Conservation (phyloP, 35 echinoderm and acorn worm genomes). For the Heliocidaris erythrogramma region DNA sequence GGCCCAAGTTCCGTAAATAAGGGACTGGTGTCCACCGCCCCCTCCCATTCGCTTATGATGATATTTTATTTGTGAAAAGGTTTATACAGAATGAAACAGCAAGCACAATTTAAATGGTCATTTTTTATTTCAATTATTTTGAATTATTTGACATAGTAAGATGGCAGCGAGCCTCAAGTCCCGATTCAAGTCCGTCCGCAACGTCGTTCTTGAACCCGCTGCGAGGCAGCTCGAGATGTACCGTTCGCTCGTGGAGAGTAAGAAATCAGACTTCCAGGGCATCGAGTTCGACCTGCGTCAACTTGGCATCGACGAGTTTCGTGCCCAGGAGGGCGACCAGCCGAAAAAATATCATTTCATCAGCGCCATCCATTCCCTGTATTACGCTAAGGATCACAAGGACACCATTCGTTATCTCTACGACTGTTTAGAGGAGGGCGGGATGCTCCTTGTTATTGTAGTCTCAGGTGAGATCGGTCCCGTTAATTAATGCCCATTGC, state of each 20-base stretch:
- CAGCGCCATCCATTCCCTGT: slow-evolving; percentile 80
- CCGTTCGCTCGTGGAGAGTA: slow-evolving; percentile 35
- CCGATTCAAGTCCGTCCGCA: slow-evolving; percentile 46
- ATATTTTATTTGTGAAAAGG: background rate
- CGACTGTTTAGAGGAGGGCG: slow-evolving; percentile 63
- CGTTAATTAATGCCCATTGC: too few relatives aligned
- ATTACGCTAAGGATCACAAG: slow-evolving; percentile 55
- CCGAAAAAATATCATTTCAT: slow-evolving; percentile 70
- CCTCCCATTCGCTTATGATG: background rate
- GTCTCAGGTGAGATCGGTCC: background rate
- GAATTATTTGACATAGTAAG: slow-evolving; percentile 23
- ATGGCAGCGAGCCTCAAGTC: slow-evolving; percentile 54
- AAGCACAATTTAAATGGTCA: background rate
- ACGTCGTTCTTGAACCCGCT: slow-evolving; percentile 70
- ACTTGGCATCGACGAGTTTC: slow-evolving; percentile 48
- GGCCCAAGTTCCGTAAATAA: background rate
- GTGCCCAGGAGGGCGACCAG: background rate
- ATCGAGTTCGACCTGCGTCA: slow-evolving; percentile 59
- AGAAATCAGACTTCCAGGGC: slow-evolving; percentile 22
- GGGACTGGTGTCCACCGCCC: too few relatives aligned
- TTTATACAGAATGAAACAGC: too few relatives aligned
- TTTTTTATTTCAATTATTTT: background rate
- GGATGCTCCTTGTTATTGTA: slow-evolving; percentile 53
- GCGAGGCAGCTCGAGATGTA: slow-evolving; percentile 53
- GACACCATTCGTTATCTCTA: slow-evolving; percentile 57